phyloP scores from a whole-genome alignment of 2,888 invertebrate species.

The Epinotia demarniana region DNA sequence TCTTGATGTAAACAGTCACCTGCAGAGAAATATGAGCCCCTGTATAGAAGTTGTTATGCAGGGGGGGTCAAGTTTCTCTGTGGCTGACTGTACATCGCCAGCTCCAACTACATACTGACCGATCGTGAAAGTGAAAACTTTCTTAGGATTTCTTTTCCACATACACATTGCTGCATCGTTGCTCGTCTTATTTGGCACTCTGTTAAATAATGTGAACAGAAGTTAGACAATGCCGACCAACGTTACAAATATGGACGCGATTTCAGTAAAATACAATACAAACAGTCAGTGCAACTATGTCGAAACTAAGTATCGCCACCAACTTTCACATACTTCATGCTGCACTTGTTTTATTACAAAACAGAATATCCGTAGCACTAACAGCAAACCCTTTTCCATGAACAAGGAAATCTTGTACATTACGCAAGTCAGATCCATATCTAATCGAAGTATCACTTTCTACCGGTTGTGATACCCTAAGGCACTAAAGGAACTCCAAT shows the following conservation, averaged over 20 bases:
- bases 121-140: constrained; percentile 30
- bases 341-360: constrained; percentile 21
- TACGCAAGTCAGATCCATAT: constrained; percentile 28
- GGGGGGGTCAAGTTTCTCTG: no score
- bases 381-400: constrained; percentile 23
- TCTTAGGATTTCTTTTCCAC: constrained; percentile 31
- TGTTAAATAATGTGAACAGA: constrained; percentile 1
- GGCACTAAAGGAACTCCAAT: constrained; percentile 6
- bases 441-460: constrained; percentile 32
- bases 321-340: constrained; percentile 16
- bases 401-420: constrained; percentile 26
- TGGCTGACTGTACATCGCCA: neutral
- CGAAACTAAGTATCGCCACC: constrained; percentile 10
- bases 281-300: neutral
- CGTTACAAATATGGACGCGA: constrained; percentile 5
- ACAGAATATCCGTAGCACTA: constrained; percentile 30
- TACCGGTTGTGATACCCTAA: constrained; percentile 21
- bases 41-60: no score
- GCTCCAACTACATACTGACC: neutral
- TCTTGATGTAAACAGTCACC: neutral
- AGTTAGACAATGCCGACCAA: constrained; percentile 15
- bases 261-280: constrained; percentile 13
- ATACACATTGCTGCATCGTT: constrained; percentile 25
- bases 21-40: no score
- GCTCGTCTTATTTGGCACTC: constrained; percentile 37